Percentiles rank a stretch among this genome's conserved stretches.
Evolutionary conservation across 2,113 vertebrate genomes (phyloP).

Genomic region (Perccottus glenii): DNA sequence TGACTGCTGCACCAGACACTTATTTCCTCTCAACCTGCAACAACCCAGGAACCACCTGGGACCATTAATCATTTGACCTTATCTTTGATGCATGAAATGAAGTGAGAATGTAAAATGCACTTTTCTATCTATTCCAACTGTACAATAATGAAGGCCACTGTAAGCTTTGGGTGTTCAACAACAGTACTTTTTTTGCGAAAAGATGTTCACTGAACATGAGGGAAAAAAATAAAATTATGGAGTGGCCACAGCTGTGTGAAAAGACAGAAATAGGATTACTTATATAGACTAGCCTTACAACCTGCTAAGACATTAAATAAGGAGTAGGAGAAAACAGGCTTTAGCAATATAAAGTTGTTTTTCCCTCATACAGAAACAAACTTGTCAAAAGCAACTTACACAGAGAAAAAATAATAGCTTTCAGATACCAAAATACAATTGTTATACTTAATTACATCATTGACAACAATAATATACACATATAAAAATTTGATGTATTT

Average conservation of each 20-base stretch:
- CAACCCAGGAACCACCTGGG: background rate
- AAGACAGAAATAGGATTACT: background rate
- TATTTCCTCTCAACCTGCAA: background rate
- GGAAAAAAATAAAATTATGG: background rate
- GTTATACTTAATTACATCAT: no score
- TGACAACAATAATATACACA: background rate
- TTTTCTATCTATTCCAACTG: background rate
- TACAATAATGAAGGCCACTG: background rate
- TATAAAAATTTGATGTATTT: background rate
- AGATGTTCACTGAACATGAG: background rate
- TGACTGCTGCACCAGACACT: background rate
- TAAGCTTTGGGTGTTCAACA: background rate
- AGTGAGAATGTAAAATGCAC: background rate
- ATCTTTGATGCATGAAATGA: background rate
- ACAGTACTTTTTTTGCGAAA: background rate
- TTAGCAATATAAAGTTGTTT: background rate
- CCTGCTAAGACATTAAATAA: background rate
- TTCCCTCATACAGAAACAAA: no score
- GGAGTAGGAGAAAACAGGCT: background rate
- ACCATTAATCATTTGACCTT: conserved; percentile 1
- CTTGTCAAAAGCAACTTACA: background rate
- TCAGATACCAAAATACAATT: no score
- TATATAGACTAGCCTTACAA: background rate
- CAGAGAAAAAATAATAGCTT: background rate
- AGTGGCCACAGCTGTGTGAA: background rate